These are phyloP conservation scores for Sphaerodactylus townsendi DNA, from an alignment of 2,113 vertebrate genomes.

Conservation along the genomic window DNA sequence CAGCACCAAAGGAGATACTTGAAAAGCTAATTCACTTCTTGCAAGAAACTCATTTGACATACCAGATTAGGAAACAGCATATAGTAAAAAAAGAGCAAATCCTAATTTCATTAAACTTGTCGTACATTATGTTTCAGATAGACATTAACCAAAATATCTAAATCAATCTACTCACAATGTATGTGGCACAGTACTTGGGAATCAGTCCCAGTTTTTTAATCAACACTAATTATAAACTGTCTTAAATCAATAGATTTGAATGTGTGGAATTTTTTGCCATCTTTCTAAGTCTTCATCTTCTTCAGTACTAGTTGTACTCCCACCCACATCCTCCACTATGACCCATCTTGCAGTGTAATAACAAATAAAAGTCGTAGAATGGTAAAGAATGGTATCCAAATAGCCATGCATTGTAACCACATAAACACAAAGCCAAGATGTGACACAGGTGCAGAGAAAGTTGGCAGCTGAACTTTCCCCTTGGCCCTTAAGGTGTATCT, in stretches of 20 bases:
- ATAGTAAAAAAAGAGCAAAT: not conserved
- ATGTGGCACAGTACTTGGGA: not conserved
- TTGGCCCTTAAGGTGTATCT: no score
- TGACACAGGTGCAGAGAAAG: no score
- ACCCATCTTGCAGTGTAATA: no score
- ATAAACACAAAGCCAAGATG: no score
- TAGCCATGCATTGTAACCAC: no score
- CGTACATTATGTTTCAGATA: not conserved
- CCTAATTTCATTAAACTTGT: not conserved
- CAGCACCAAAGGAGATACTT: not conserved
- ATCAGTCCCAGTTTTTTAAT: not conserved
- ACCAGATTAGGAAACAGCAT: not conserved
- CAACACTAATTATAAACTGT: not conserved
- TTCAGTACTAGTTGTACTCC: no score
- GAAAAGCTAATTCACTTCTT: not conserved
- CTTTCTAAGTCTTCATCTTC: no score
- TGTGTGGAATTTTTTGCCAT: no score
- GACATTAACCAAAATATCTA: not conserved
- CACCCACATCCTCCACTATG: no score
- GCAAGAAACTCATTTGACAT: not conserved
- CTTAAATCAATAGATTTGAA: not conserved
- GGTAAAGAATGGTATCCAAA: no score
- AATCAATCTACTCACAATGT: not conserved
- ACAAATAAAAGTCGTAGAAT: no score
- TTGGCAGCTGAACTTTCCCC: no score